Conservation (phyloP, 2,888 invertebrate species). For the Leistus spinibarbis region DNA sequence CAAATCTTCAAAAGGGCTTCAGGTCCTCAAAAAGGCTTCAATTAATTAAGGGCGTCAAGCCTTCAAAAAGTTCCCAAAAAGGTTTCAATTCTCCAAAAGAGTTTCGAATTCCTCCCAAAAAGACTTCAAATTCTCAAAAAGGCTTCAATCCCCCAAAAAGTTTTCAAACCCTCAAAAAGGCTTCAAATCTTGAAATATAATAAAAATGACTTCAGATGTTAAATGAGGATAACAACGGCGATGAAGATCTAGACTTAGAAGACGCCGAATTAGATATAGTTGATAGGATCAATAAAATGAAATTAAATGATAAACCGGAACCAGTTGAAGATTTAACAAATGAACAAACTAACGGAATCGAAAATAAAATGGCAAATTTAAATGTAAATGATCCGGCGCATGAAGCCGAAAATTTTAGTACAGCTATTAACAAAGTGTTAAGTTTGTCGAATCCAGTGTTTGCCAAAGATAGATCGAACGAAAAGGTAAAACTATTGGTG, state of each 20-base stretch:
- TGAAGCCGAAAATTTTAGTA: slow-evolving; percentile 60
- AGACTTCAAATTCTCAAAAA: too few relatives aligned
- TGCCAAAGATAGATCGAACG: slow-evolving; percentile 63
- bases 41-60: too few relatives aligned
- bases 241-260: slow-evolving; percentile 54
- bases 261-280: slow-evolving; percentile 65
- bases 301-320: slow-evolving; percentile 54
- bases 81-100: too few relatives aligned
- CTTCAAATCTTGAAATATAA: background rate
- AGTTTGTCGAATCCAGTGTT: slow-evolving; percentile 76
- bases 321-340: slow-evolving; percentile 40
- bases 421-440: slow-evolving; percentile 67
- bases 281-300: slow-evolving; percentile 68
- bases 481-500: slow-evolving; percentile 59
- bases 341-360: slow-evolving; percentile 59
- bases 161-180: too few relatives aligned
- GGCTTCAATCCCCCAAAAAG: too few relatives aligned
- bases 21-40: too few relatives aligned
- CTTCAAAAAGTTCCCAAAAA: too few relatives aligned
- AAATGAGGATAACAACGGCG: slow-evolving; percentile 55
- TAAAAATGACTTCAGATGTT: slow-evolving; percentile 57
- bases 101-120: too few relatives aligned
- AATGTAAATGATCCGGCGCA: slow-evolving; percentile 56
- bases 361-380: slow-evolving; percentile 69
- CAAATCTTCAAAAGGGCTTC: too few relatives aligned